These are phyloP conservation scores for Brienomyrus brachyistius DNA, from an alignment of 2,113 vertebrate genomes.

Conservation along the genomic window DNA sequence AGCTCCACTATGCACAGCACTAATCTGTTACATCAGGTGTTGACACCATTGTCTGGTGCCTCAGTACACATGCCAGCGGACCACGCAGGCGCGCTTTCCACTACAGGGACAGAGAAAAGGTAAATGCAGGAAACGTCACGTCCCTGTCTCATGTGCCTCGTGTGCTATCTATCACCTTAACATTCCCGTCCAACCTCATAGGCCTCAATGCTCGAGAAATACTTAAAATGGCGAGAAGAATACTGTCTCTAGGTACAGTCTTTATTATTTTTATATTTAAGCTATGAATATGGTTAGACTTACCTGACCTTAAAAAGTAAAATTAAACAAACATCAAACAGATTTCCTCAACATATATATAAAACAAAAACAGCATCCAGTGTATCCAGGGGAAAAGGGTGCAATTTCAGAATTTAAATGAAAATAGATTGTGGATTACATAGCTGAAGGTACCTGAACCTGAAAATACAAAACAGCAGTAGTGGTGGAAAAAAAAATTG, in stretches of 20 bases:
- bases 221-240: not conserved
- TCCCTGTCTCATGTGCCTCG: not conserved
- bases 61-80: not conserved
- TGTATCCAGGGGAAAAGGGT: not conserved
- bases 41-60: constrained; percentile 15
- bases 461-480: not conserved
- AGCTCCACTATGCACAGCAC: constrained; percentile 15
- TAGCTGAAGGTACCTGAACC: not conserved
- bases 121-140: not conserved
- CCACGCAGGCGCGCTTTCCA: not conserved
- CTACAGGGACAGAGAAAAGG: not conserved
- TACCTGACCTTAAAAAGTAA: not conserved
- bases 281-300: not conserved
- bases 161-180: not conserved
- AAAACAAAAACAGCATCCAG: not conserved
- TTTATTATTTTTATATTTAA: not conserved
- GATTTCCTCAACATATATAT: not conserved
- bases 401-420: not conserved
- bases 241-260: not conserved
- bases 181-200: not conserved
- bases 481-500: not conserved
- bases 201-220: not conserved
- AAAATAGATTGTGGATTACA: not conserved
- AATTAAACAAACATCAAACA: not conserved
- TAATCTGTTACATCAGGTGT: constrained; percentile 33